Percentiles rank a stretch among this genome's conserved stretches.
Evolutionary conservation across 1,140 invertebrate genomes (phyloP).

Genomic region (Caerostris darwini): DNA sequence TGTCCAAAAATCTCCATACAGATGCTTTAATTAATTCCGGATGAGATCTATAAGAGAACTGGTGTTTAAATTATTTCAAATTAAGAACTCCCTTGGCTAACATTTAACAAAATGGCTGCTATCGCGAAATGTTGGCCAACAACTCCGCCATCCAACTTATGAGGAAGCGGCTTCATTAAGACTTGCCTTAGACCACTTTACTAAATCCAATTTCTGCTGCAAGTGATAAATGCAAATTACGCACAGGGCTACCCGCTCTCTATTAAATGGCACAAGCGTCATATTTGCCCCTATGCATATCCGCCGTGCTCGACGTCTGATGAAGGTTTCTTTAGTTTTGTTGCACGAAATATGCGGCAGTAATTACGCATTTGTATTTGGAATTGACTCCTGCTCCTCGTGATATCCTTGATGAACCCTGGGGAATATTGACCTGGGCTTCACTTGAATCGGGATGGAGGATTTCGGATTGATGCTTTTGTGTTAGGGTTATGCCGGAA

Average conservation of each 20-base stretch:
- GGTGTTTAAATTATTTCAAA: no score
- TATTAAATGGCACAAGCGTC: slow-evolving; percentile 42
- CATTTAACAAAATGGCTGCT: not conserved
- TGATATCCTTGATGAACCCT: slow-evolving; percentile 7
- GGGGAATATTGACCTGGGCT: not conserved
- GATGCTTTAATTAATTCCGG: no score
- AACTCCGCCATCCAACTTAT: not conserved
- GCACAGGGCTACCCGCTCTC: not conserved
- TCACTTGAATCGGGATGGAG: not conserved
- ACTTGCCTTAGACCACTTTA: slow-evolving; percentile 46
- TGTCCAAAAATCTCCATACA: no score
- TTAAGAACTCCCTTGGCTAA: not conserved
- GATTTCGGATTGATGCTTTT: not conserved
- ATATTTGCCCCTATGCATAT: not conserved
- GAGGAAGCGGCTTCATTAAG: slow-evolving; percentile 60
- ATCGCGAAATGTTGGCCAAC: not conserved
- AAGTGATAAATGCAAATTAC: slow-evolving; percentile 72
- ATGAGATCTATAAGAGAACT: no score
- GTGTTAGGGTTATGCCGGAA: not conserved
- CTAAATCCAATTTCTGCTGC: slow-evolving; percentile 61
- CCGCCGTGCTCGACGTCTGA: not conserved
- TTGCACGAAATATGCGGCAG: not conserved
- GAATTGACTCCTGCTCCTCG: not conserved
- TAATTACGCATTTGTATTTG: slow-evolving; percentile 35
- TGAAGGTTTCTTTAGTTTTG: slow-evolving; percentile 30